Conservation (phyloP, 2,797 vertebrate genomes). For the Anolis apletophallus region DNA sequence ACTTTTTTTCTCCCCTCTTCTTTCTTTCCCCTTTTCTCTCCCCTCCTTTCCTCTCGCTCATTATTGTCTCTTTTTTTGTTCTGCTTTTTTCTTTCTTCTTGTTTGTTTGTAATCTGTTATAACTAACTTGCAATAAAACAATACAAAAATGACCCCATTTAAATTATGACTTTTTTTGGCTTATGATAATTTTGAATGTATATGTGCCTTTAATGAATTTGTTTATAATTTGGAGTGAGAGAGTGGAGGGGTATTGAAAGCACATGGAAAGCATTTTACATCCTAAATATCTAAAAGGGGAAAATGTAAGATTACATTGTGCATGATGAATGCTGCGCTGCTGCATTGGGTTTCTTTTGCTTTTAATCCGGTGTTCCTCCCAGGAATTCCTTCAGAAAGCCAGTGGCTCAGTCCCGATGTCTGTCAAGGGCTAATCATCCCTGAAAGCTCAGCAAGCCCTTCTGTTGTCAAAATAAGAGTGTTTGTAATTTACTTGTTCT, state of each 20-base stretch:
- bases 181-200: not conserved
- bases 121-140: too few relatives aligned
- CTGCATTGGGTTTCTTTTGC: slow-evolving; percentile 23
- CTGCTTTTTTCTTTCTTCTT: too few relatives aligned
- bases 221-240: not conserved
- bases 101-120: too few relatives aligned
- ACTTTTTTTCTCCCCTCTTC: too few relatives aligned
- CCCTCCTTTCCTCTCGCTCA: too few relatives aligned
- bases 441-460: slow-evolving; percentile 65
- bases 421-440: slow-evolving; percentile 67
- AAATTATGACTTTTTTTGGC: not conserved
- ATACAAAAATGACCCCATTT: not conserved
- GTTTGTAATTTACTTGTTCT: slow-evolving; percentile 77
- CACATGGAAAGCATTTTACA: not conserved
- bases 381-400: slow-evolving; percentile 48
- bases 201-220: not conserved
- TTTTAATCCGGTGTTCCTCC: slow-evolving; percentile 15
- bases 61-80: too few relatives aligned
- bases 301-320: slow-evolving; percentile 31
- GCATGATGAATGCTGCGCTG: slow-evolving; percentile 31
- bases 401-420: slow-evolving; percentile 45
- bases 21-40: too few relatives aligned
- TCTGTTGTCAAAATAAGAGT: slow-evolving; percentile 82
- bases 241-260: not conserved
- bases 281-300: not conserved